These are phyloP conservation scores for Coracias cyanogaster DNA, from an alignment of 2,797 vertebrate genomes.

Conservation along the genomic window DNA sequence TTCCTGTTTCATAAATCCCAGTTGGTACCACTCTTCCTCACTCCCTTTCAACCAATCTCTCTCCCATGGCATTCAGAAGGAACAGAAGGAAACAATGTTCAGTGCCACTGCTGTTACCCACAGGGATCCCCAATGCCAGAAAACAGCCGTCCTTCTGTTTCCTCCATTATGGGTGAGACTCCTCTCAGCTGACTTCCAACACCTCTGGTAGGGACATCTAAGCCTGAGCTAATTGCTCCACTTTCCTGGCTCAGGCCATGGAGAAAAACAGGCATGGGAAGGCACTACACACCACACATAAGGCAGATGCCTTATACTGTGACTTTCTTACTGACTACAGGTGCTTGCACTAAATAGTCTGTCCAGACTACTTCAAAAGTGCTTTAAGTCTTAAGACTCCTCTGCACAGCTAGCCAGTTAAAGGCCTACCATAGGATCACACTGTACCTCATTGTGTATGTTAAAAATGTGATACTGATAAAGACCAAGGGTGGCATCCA, in stretches of 20 bases:
- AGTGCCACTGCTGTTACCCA: background rate
- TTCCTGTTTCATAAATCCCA: slow-evolving; percentile 5
- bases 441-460: background rate
- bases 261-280: background rate
- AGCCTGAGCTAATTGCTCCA: background rate
- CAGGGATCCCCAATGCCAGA: background rate
- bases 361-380: background rate
- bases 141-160: background rate
- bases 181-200: background rate
- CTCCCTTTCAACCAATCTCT: background rate
- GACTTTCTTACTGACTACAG: background rate
- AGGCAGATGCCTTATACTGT: background rate
- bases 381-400: background rate
- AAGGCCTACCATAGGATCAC: background rate
- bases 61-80: background rate
- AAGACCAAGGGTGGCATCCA: background rate
- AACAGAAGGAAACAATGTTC: background rate
- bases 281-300: too few relatives aligned
- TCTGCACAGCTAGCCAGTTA: background rate
- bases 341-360: background rate
- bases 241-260: background rate
- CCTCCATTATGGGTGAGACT: background rate
- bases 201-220: background rate
- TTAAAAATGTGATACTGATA: background rate
- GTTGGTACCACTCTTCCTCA: background rate